phyloP scores from a whole-genome alignment of 1,140 invertebrate genomes.

The Hylyphantes graminicola region DNA sequence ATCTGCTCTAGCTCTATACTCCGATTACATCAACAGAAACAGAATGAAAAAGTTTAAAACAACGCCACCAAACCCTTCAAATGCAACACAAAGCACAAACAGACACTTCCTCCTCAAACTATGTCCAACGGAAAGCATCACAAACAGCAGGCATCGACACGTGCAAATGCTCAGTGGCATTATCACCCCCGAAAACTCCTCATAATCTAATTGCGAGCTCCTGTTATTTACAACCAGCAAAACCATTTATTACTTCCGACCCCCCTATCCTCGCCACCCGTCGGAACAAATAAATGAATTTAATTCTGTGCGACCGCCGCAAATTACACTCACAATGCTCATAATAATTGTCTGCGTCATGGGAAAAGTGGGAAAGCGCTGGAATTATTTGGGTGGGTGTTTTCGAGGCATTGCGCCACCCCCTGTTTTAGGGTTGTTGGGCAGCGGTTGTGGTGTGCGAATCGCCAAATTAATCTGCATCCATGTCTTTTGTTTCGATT shows the following conservation, averaged over 20 bases:
- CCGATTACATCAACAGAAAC: too few species aligned
- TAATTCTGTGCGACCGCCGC: constrained; percentile 52
- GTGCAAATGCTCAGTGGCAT: too few species aligned
- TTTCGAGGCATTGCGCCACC: constrained; percentile 14
- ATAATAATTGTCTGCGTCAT: constrained; percentile 59
- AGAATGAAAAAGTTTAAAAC: too few species aligned
- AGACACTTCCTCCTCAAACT: too few species aligned
- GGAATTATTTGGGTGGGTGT: constrained; percentile 46
- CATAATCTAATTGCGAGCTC: too few species aligned
- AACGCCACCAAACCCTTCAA: too few species aligned
- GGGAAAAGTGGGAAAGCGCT: constrained; percentile 50
- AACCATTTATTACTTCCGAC: constrained; percentile 47
- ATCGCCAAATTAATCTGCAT: background rate
- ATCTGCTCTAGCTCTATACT: too few species aligned
- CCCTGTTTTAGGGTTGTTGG: constrained; percentile 14
- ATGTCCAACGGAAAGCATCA: too few species aligned
- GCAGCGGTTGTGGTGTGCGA: background rate
- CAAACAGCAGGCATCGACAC: too few species aligned
- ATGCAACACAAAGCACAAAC: too few species aligned
- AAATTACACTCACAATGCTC: constrained; percentile 57
- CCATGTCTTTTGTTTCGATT: too few species aligned
- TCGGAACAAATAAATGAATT: constrained; percentile 58
- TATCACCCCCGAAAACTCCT: too few species aligned
- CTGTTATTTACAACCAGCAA: background rate
- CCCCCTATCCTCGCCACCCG: background rate